Evolutionary conservation across 2,113 vertebrate species (phyloP), one percentile per base, ranked within the genome.

Genomic region (Carassius carassius): DNA sequence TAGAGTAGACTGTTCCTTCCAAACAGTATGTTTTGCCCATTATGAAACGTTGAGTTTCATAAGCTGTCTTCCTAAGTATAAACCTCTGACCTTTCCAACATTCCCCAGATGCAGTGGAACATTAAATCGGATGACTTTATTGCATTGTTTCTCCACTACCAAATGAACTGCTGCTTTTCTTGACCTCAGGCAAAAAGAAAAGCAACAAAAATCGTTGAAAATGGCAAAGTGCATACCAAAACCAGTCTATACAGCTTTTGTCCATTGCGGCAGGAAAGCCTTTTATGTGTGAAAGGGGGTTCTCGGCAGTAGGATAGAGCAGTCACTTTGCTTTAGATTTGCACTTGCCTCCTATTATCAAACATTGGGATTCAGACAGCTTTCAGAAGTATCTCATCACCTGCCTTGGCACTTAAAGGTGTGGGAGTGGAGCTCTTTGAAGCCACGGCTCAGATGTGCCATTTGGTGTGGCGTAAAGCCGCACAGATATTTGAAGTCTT

Each of bases 241-340:
- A 58, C 58, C 19, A 35, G 65, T 67, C 44, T 47, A n/a, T 32
- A 21, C 58, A 9, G 62, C 72, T 47, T 77, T 81, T 87, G 70
- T 85, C 72, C 60, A 4, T 70, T 49, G 41, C 7, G 41, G 19
- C 56, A 85, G 14, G 10, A 84, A 75, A 29, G 67, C 78, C 78
- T 85, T 83, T 69, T 80, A 85, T 70, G 87, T 85, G 85, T 85
- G 75, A 60, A 69, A 69, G 78, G 80, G 74, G 58, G 62, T 83
- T 82, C 81, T 25, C 19, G 54, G n/a, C 78, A 23, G 17, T 12
- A 32, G 85, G 77, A 85, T 47, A 58, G 86, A 87, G 37, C 37
- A 73, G 74, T 85, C 87, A 83, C 80, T 88, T 88, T 79, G 80
- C 75, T 60, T 37, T 47, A 62, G 79, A 41, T 76, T 56, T 65